These are phyloP conservation scores for Motacilla tschutschensis DNA, from an alignment of 2,113 vertebrate genomes.

Conservation along the genomic window DNA sequence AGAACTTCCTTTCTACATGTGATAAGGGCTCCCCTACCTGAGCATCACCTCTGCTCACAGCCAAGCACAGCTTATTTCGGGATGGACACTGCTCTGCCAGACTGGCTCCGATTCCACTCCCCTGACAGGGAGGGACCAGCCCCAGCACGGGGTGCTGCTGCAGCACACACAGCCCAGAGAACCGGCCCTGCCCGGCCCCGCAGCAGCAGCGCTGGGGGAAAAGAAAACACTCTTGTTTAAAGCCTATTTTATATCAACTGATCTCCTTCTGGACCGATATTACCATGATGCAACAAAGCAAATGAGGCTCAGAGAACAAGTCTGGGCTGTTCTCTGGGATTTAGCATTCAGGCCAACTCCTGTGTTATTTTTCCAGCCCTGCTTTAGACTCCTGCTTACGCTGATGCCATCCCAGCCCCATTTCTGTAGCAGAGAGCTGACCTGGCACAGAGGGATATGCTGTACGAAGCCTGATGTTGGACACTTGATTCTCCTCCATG, in stretches of 20 bases:
- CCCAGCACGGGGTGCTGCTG: not conserved
- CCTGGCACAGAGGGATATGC: not conserved
- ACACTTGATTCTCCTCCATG: accelerated
- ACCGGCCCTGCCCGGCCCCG: not conserved
- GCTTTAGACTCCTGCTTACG: not conserved
- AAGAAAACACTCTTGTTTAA: not conserved
- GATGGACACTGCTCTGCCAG: not conserved
- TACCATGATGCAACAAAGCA: not conserved
- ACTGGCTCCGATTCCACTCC: accelerated
- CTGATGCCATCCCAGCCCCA: not conserved
- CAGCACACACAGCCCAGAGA: not conserved
- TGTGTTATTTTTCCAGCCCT: not conserved
- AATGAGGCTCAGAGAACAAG: slow-evolving; percentile 20
- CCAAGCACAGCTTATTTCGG: not conserved
- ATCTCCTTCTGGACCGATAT: not conserved
- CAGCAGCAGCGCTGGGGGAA: accelerated
- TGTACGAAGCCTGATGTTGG: not conserved
- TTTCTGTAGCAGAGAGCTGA: not conserved
- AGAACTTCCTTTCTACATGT: not conserved
- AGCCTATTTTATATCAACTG: not conserved
- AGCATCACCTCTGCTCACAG: not conserved
- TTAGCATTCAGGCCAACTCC: not conserved
- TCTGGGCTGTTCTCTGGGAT: not conserved
- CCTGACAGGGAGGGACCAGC: not conserved
- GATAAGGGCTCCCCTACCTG: not conserved